Evolutionary conservation across 2,113 vertebrate species (phyloP).

Genomic region (Poeciliopsis retropinna): DNA sequence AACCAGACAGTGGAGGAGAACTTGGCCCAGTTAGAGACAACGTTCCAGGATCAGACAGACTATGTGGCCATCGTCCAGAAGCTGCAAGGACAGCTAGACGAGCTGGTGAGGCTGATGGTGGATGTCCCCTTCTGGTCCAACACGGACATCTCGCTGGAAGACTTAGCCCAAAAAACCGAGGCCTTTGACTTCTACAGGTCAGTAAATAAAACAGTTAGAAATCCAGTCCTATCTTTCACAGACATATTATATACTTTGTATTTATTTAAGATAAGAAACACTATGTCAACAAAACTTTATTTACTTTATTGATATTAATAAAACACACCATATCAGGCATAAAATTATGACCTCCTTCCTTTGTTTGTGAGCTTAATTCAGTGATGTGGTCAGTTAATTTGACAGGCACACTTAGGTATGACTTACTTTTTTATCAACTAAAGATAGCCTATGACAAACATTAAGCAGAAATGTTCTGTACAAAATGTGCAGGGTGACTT

Average conservation of each 20-base stretch:
- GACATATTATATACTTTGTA: too few relatives aligned
- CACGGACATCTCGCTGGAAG: constrained; percentile 85
- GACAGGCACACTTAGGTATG: too few relatives aligned
- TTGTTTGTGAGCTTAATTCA: too few relatives aligned
- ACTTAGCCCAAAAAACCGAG: constrained; percentile 86
- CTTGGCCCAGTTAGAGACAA: constrained; percentile 83
- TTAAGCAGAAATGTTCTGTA: too few relatives aligned
- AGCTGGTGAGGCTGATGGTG: constrained; percentile 84
- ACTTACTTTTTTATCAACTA: too few relatives aligned
- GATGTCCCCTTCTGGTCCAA: constrained; percentile 94
- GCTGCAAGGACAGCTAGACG: constrained; percentile 87
- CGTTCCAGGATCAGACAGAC: constrained; percentile 85
- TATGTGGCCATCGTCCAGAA: constrained; percentile 88
- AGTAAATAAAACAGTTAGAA: constrained; percentile 6
- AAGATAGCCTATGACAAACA: too few relatives aligned
- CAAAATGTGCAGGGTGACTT: too few relatives aligned
- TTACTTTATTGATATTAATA: too few relatives aligned
- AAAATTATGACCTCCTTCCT: too few relatives aligned
- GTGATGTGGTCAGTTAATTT: too few relatives aligned
- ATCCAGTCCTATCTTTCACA: not conserved
- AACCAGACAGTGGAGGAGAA: constrained; percentile 90
- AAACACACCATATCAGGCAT: too few relatives aligned
- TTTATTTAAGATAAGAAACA: not conserved
- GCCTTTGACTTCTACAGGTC: constrained; percentile 96
- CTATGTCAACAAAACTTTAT: too few relatives aligned